Evolutionary conservation across 2,888 invertebrate genomes (phyloP).

Genomic region (Rhodophaea formosa): DNA sequence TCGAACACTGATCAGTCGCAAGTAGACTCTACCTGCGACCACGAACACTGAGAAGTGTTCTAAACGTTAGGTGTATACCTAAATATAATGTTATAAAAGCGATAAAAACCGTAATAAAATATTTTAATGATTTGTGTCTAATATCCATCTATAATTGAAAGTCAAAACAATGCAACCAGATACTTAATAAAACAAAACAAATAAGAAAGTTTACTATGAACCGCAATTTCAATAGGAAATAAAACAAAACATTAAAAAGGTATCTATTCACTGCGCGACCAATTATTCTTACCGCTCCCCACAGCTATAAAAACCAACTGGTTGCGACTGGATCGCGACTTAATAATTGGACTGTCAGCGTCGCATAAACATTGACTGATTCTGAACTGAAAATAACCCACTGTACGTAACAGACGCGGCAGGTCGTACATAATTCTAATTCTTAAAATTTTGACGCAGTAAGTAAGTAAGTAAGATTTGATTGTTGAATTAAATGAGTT

Average conservation of each 20-base stretch:
- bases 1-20: too few species aligned
- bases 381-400: not conserved
- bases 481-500: too few species aligned
- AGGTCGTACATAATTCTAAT: not conserved
- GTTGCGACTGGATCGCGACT: conserved; percentile 8
- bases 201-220: not conserved
- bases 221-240: not conserved
- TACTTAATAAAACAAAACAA: not conserved
- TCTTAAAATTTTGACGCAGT: too few species aligned
- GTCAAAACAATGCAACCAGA: not conserved
- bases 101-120: too few species aligned
- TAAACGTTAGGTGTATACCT: too few species aligned
- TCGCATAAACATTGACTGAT: conserved; percentile 16
- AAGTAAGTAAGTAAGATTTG: too few species aligned
- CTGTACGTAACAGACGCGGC: not conserved
- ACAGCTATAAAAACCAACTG: conserved; percentile 16
- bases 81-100: too few species aligned
- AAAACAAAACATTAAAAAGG: conserved; percentile 11
- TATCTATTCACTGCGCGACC: conserved; percentile 7
- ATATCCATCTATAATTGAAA: too few species aligned
- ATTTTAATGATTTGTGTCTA: too few species aligned
- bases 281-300: conserved; percentile 16
- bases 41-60: too few species aligned
- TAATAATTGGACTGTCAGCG: conserved; percentile 19
- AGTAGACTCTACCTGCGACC: too few species aligned